Evolutionary conservation across 2,113 vertebrate genomes (phyloP).

Genomic region (Chrysochloris asiatica): DNA sequence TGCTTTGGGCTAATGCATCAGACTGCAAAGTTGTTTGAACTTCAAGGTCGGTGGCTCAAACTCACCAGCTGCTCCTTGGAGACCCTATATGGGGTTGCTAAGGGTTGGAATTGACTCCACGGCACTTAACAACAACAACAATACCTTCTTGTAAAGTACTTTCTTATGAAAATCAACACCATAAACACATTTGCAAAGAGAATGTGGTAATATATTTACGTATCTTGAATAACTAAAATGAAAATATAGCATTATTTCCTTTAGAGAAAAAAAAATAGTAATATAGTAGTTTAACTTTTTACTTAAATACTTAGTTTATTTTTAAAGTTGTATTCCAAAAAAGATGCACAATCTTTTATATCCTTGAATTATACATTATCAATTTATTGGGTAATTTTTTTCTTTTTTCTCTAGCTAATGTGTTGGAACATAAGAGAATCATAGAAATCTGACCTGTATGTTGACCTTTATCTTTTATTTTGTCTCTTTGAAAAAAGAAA

Average conservation of each 20-base stretch:
- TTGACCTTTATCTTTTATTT: constrained; percentile 57
- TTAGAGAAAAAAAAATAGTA: neutral
- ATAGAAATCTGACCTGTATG: constrained; percentile 59
- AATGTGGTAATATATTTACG: neutral
- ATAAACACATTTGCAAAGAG: neutral
- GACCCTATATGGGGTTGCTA: too few relatives aligned
- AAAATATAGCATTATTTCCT: constrained; percentile 5
- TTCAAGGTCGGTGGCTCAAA: too few relatives aligned
- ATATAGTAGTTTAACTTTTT: constrained; percentile 51
- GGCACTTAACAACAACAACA: too few relatives aligned
- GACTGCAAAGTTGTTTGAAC: too few relatives aligned
- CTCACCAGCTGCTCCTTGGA: too few relatives aligned
- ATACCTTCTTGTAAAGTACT: neutral
- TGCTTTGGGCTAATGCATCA: too few relatives aligned
- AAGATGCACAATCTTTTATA: constrained; percentile 42
- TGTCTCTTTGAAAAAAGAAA: constrained; percentile 31
- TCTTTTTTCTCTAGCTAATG: too few relatives aligned
- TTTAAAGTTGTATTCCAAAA: constrained; percentile 40
- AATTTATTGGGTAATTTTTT: constrained; percentile 56
- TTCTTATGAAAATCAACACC: constrained; percentile 26
- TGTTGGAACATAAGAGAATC: constrained; percentile 43
- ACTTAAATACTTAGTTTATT: constrained; percentile 21
- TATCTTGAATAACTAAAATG: neutral
- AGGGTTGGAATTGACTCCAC: too few relatives aligned
- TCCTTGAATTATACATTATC: constrained; percentile 66